phyloP scores from a whole-genome alignment of 1,140 invertebrate species.

The Brachionus asplanchnoidis region DNA sequence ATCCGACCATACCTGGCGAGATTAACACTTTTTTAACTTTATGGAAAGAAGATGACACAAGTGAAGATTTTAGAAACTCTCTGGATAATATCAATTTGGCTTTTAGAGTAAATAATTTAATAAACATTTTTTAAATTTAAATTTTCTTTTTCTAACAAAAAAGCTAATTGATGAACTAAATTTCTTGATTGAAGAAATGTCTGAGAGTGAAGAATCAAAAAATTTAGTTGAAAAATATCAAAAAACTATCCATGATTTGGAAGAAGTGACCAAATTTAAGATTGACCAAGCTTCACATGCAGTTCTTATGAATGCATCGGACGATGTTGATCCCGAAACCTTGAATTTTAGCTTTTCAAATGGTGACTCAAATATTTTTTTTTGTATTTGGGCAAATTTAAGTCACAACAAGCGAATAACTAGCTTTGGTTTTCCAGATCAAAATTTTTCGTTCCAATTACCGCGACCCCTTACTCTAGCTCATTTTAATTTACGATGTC shows the following conservation, averaged over 20 bases:
- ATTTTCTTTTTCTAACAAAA: conserved; percentile 31
- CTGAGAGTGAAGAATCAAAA: not conserved
- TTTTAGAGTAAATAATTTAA: not conserved
- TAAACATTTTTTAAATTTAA: not conserved
- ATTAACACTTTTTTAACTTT: conserved; percentile 56
- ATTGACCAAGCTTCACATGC: conserved; percentile 49
- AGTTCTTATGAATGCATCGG: conserved; percentile 50
- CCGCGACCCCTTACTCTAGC: conserved; percentile 50
- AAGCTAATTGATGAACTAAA: conserved; percentile 53
- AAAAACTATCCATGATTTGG: conserved; percentile 52
- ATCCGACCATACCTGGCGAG: conserved; percentile 52
- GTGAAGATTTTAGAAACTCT: conserved; percentile 48
- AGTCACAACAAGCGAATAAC: conserved; percentile 55
- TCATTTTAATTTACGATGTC: conserved; percentile 49
- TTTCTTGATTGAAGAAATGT: conserved; percentile 45
- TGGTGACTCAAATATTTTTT: conserved; percentile 47
- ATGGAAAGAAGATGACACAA: conserved; percentile 47
- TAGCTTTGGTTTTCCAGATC: conserved; percentile 51
- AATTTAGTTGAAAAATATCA: not conserved
- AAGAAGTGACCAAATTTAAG: conserved; percentile 50
- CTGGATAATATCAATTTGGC: conserved; percentile 45
- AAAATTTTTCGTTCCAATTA: conserved; percentile 52
- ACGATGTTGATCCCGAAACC: conserved; percentile 50
- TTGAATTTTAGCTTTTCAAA: conserved; percentile 50
- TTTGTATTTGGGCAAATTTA: conserved; percentile 58